Conservation (phyloP, 2,888 invertebrate genomes). For the Eupeodes latifasciatus region DNA sequence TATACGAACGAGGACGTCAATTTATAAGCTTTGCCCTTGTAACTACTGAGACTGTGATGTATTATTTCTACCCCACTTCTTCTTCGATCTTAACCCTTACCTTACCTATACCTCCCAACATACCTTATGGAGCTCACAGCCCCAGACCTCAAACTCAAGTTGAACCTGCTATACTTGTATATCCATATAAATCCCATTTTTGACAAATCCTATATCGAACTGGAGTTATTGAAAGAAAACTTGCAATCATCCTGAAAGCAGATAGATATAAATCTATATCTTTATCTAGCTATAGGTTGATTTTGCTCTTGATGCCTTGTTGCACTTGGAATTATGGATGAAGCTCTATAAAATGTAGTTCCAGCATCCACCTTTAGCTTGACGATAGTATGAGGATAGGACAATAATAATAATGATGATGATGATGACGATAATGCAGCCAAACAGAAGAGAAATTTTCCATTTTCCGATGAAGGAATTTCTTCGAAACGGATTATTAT, state of each 20-base stretch:
- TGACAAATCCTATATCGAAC: conserved; percentile 67
- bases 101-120: not conserved
- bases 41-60: conserved; percentile 28
- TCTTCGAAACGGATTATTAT: conserved; percentile 65
- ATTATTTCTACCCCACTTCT: conserved; percentile 15
- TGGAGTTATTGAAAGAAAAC: conserved; percentile 56
- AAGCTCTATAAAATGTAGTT: not conserved
- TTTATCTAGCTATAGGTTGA: conserved; percentile 4
- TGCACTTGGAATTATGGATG: conserved; percentile 23
- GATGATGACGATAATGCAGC: conserved; percentile 50
- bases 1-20: not conserved
- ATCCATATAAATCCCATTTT: conserved; percentile 55
- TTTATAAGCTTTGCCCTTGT: conserved; percentile 31
- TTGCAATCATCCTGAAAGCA: conserved; percentile 61
- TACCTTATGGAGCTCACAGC: not conserved
- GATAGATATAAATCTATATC: conserved; percentile 53
- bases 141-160: not conserved
- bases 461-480: conserved; percentile 57
- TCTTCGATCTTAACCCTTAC: not conserved
- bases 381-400: conserved; percentile 32
- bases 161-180: not conserved
- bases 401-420: conserved; percentile 55
- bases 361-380: not conserved
- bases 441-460: conserved; percentile 49
- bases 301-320: conserved; percentile 37